Evolutionary conservation across 1,140 invertebrate genomes (phyloP), one percentile per base, ranked within the genome.

Genomic region (Aphelenchoides besseyi): DNA sequence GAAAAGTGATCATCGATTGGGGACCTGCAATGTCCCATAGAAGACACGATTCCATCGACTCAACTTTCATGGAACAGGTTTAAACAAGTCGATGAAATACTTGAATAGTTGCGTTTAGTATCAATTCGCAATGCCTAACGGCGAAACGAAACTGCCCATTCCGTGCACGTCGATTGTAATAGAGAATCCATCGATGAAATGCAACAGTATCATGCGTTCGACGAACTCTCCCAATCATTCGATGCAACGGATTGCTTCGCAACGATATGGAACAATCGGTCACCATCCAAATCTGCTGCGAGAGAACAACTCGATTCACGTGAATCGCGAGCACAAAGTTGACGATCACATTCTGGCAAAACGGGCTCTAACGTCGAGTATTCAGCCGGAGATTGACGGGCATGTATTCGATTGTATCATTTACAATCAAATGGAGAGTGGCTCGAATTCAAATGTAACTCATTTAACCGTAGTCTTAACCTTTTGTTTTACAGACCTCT

Each of bases 1-100:
- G 78, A 54, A 28, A 80, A 81, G 82, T 81, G 37, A 78, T 83
- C 3, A 83, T 83, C 37, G 82, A 83, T 67, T 83, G 82, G 82
- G 83, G 83, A 54, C 82, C 82, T 29, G 82, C 82, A 8, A 84
- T 84, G 82, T 16, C 70, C 5, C 75, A 80, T 64, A 78, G 76
- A 1, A 30, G 79, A 23, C 59, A 77, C 12, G 79, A 72, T 8
- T 84, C 82, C 3, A 74, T 82, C 26, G 82, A 83, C 32, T 79
- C 78, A 2, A 41, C 69, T 12, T 48, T 82, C 18, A 36, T 78
- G 67, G 81, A 81, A 53, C 73, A 82, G 74, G 79, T 59, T 59
- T 5, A 28, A 23, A 8, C 12, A 8, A 8, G 18, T 59, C 5
- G 5, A 5, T 8, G 16, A 59, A 33, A 18, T 59, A 28, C 5